Evolutionary conservation across 2,113 vertebrate genomes (phyloP).

Genomic region (Acanthisitta chloris): DNA sequence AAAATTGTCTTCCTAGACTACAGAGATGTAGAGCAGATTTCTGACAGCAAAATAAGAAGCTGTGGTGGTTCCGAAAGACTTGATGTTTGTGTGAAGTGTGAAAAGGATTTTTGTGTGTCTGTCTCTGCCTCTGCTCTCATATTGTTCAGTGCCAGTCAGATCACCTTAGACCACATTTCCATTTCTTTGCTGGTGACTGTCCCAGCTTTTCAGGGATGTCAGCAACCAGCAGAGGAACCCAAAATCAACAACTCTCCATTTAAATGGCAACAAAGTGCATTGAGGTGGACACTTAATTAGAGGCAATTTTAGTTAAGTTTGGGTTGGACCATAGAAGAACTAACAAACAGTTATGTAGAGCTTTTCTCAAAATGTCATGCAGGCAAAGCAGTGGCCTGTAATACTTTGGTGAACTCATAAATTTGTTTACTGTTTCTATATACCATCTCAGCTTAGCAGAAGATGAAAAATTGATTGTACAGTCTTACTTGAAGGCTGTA

Average conservation of each 20-base stretch:
- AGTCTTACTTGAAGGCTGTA: not conserved
- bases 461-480: not conserved
- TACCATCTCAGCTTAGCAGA: not conserved
- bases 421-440: not conserved
- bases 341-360: fast-evolving
- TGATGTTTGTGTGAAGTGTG: not conserved
- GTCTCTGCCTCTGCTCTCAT: not conserved
- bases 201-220: not conserved
- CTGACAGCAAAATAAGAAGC: not conserved
- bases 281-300: not conserved
- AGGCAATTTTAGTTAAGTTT: not conserved
- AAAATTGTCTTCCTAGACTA: not conserved
- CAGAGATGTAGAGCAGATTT: not conserved
- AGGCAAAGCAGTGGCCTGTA: not conserved
- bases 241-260: not conserved
- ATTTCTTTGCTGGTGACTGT: not conserved
- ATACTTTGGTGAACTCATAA: not conserved
- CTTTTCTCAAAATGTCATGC: not conserved
- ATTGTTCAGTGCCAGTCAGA: not conserved
- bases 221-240: not conserved
- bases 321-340: not conserved
- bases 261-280: not conserved
- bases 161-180: not conserved
- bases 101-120: not conserved
- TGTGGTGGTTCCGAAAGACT: not conserved